Conservation (phyloP, 2,113 vertebrate species). For the Diphyllodes magnificus region DNA sequence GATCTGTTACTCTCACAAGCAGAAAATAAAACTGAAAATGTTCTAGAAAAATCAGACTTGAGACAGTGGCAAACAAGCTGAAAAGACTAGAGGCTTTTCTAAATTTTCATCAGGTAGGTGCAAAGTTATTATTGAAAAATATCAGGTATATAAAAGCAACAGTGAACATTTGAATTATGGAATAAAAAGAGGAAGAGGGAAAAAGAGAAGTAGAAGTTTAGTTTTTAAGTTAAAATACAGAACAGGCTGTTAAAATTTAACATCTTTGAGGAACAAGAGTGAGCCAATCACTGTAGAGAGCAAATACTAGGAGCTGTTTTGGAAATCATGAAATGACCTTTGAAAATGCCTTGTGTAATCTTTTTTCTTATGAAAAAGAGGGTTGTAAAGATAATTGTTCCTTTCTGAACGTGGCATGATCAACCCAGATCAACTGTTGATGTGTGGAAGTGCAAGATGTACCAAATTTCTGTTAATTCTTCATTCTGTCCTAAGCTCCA, state of each 20-base stretch:
- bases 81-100: neutral
- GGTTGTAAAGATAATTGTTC: neutral
- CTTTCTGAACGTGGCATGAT: neutral
- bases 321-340: neutral
- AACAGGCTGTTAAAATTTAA: neutral
- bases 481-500: neutral
- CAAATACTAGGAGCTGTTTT: neutral
- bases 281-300: neutral
- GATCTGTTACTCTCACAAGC: neutral
- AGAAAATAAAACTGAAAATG: neutral
- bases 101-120: neutral
- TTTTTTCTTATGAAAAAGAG: neutral
- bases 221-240: neutral
- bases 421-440: neutral
- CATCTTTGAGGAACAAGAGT: neutral
- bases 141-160: neutral
- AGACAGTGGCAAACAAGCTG: neutral
- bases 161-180: neutral
- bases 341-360: neutral
- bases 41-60: neutral
- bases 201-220: neutral
- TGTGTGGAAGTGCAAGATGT: neutral
- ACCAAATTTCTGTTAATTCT: neutral
- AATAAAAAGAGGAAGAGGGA: rapidly evolving
- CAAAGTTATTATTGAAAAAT: neutral